phyloP scores from a whole-genome alignment of 2,113 vertebrate species.

The Oryzias javanicus region DNA sequence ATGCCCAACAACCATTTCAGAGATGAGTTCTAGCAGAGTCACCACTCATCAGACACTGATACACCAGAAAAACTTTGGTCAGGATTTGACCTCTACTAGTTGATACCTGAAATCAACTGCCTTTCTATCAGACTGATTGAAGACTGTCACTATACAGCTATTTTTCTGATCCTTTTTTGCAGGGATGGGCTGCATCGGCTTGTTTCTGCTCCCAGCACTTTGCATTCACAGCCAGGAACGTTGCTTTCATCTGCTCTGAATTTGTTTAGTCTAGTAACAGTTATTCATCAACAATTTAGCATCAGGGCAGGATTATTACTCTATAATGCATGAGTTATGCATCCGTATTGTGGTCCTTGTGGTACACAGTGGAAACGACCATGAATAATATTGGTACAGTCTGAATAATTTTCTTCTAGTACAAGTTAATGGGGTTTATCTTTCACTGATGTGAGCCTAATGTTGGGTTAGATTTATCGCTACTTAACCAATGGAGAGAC shows the following conservation, averaged over 20 bases:
- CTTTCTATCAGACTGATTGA: slow-evolving; percentile 15
- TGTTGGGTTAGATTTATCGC: slow-evolving; percentile 2
- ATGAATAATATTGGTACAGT: slow-evolving; percentile 32
- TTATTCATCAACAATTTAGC: slow-evolving; percentile 43
- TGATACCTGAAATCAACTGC: slow-evolving; percentile 33
- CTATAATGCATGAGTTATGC: slow-evolving; percentile 25
- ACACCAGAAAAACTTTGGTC: slow-evolving; percentile 33
- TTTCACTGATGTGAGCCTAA: slow-evolving; percentile 25
- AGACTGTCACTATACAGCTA: slow-evolving; percentile 30
- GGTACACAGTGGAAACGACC: slow-evolving; percentile 29
- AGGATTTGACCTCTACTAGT: slow-evolving; percentile 33
- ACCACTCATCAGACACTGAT: slow-evolving; percentile 40
- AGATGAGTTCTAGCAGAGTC: slow-evolving; percentile 36
- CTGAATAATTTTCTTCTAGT: slow-evolving; percentile 15
- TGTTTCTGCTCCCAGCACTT: slow-evolving; percentile 19
- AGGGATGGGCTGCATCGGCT: slow-evolving; percentile 41
- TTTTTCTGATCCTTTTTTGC: slow-evolving; percentile 42
- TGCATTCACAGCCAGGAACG: slow-evolving; percentile 33
- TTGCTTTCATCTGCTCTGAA: slow-evolving; percentile 26
- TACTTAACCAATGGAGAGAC: not conserved
- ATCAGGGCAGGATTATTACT: slow-evolving; percentile 22
- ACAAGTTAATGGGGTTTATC: slow-evolving; percentile 34
- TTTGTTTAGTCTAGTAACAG: slow-evolving; percentile 33
- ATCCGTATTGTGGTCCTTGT: slow-evolving; percentile 23
- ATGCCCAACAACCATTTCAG: slow-evolving; percentile 35